A percentile compares a stretch with the other conserved stretches of the same genome.
Conservation (phyloP, 2,888 invertebrate species). For the Glaucopsyche alexis region DNA sequence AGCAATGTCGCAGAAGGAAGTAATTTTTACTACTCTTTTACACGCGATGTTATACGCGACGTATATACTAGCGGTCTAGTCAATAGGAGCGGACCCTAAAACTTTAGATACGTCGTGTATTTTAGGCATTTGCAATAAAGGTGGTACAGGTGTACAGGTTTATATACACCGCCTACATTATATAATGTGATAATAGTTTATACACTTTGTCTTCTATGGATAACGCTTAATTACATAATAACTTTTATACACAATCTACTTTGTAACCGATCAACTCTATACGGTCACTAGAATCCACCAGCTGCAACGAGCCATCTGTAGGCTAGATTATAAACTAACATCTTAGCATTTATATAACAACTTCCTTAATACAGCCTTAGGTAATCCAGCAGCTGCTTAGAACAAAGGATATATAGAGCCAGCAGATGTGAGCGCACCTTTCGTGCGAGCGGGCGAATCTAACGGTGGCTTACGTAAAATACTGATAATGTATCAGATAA, state of each 20-base stretch:
- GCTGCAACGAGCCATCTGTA: slow-evolving; percentile 5
- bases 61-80: no score
- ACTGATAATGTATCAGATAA: neutral
- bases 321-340: neutral
- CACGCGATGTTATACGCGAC: no score
- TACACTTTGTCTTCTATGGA: no score
- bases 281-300: neutral
- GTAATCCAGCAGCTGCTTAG: neutral
- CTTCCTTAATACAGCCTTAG: slow-evolving; percentile 7
- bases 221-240: neutral
- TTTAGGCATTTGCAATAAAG: no score
- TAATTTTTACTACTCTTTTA: no score
- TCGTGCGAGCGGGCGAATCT: neutral
- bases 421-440: slow-evolving; percentile 11
- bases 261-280: neutral
- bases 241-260: neutral
- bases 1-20: no score
- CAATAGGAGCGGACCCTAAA: no score
- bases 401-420: neutral
- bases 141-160: no score
- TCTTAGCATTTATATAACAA: slow-evolving; percentile 19
- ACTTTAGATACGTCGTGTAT: no score
- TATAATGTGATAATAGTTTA: no score
- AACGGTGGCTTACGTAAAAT: slow-evolving; percentile 2
- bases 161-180: no score